Base-by-base conservation (phyloP, 1,140 invertebrate species). In the Vanessa tameamea region DNA sequence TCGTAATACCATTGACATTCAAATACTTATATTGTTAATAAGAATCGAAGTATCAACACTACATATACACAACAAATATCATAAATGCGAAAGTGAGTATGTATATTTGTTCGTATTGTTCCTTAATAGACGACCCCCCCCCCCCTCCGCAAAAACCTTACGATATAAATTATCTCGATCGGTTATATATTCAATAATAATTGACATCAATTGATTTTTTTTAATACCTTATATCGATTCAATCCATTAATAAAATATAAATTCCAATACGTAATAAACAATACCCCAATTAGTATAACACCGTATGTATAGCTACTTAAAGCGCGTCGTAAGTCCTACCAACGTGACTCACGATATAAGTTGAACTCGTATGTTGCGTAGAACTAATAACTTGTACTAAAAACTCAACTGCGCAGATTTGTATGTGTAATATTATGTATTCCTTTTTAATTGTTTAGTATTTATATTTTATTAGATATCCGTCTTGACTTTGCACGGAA, bases 211-310 rank as follows among this genome's bases (percentile, higher is more conserved):
- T 43, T 43, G 7, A 43, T 9, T 9, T 43, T n/a, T 5, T 43
- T 43, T 43, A 43, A 8, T 43, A 43, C 9, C 8, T 14, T 61
- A 26, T 43, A 37, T 57, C 31, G 12, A 20, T 57, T 23, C 13
- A 61, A n/a, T 31, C 13, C 43, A 37, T 37, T 37, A 61, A 23
- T 43, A 43, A 43, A 43, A 43, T 61, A 61, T 61, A n/a, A 31
- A 61, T 61, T 61, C 57, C 11, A 37, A 51, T 66, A 48, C 20
- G 43, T 64, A 47, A 72, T 70, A 70, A 78, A 77, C 73, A 72
- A 80, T 78, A 70, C 72, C 47, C 53, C 66, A 74, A 74, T 79
- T 65, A 69, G 71, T 70, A 64, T 72, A 57, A 72, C 72, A 69
- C 59, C 55, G 16, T 57, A 13, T 57, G 53, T 23, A 55, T 55